phyloP scores from a whole-genome alignment of 2,888 invertebrate species.

The Hylaea fasciaria region DNA sequence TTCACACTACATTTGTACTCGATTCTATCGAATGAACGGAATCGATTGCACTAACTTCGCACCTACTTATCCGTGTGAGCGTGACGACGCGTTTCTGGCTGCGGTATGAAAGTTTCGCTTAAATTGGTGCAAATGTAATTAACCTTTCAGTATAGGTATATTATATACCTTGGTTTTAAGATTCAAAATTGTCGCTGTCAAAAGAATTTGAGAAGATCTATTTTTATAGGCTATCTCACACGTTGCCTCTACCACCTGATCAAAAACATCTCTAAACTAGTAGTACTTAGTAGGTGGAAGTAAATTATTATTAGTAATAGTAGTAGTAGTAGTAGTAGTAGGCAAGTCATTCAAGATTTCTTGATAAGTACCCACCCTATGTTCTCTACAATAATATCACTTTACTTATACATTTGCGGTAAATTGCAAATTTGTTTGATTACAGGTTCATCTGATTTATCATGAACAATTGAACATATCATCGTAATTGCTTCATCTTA shows the following conservation, averaged over 20 bases:
- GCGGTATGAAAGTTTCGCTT: constrained; percentile 32
- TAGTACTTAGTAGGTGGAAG: too few relatives aligned
- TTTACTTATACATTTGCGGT: constrained; percentile 9
- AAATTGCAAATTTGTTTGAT: constrained; percentile 21
- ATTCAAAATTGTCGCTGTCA: too few relatives aligned
- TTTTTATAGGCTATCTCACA: too few relatives aligned
- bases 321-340: too few relatives aligned
- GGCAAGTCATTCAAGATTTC: constrained; percentile 7
- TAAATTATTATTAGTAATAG: too few relatives aligned
- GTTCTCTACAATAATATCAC: background rate
- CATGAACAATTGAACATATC: constrained; percentile 13
- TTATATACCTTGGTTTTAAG: too few relatives aligned
- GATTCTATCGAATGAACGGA: constrained; percentile 40
- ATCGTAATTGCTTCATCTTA: constrained; percentile 32
- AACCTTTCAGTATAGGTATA: background rate
- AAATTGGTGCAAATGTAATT: constrained; percentile 8
- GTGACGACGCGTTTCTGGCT: constrained; percentile 52
- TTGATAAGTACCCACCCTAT: too few relatives aligned
- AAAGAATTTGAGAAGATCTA: too few relatives aligned
- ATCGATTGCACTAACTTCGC: constrained; percentile 50
- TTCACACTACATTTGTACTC: constrained; percentile 75
- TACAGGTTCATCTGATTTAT: constrained; percentile 21
- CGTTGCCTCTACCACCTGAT: constrained; percentile 14
- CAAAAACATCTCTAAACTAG: constrained; percentile 17
- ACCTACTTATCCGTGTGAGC: constrained; percentile 52